Conservation (phyloP, 2,113 vertebrate species). For the Anoplopoma fimbria region DNA sequence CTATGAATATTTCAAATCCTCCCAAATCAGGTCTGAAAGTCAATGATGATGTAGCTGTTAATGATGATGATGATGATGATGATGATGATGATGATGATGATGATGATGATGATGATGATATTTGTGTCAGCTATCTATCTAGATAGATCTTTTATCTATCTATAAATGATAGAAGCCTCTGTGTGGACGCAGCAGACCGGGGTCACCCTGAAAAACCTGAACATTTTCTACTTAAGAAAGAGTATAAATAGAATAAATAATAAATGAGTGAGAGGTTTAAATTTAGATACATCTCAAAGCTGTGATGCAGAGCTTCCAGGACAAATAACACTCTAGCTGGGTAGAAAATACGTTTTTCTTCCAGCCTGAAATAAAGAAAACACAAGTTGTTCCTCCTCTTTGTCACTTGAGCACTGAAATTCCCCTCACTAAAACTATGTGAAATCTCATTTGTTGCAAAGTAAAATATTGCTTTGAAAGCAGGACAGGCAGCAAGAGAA, state of each 20-base stretch:
- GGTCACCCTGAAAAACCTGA: background rate
- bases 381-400: background rate
- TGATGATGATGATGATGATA: background rate
- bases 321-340: background rate
- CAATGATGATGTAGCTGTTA: conserved; percentile 29
- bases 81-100: background rate
- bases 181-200: background rate
- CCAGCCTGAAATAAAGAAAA: conserved; percentile 25
- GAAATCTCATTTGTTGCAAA: conserved; percentile 53
- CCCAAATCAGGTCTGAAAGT: conserved; percentile 46
- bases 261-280: background rate
- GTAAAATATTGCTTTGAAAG: conserved; percentile 50
- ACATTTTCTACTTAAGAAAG: background rate
- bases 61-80: conserved; percentile 13
- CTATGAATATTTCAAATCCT: conserved; percentile 60
- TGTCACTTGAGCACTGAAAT: conserved; percentile 19
- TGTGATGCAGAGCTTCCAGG: background rate
- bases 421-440: conserved; percentile 10
- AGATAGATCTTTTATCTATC: background rate
- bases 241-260: too few species aligned
- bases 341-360: conserved; percentile 20
- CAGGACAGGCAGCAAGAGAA: conserved; percentile 30
- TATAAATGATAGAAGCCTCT: background rate
- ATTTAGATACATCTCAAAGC: conserved; percentile 1
- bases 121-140: background rate